These are phyloP conservation scores for Drosophila pseudotalamancana DNA, from an alignment of 2,888 invertebrate species.

Conservation along the genomic window DNA sequence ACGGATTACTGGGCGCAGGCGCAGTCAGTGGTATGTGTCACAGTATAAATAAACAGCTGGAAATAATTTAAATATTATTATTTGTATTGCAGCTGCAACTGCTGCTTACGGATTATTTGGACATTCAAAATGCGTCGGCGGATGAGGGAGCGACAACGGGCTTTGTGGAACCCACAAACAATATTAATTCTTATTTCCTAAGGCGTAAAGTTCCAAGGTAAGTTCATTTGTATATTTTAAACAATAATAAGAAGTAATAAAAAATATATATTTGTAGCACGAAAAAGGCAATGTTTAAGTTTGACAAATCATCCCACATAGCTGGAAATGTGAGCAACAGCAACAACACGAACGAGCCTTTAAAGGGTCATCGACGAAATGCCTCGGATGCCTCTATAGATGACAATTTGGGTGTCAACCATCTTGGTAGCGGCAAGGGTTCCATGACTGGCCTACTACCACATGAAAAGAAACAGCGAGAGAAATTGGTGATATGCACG, in stretches of 20 bases:
- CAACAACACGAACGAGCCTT: slow-evolving; percentile 42
- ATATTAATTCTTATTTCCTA: slow-evolving; percentile 85
- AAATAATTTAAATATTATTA: slow-evolving; percentile 17
- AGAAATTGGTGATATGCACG: slow-evolving; percentile 90
- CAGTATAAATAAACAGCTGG: not conserved
- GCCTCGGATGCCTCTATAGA: slow-evolving; percentile 83
- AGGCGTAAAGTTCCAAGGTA: slow-evolving; percentile 83
- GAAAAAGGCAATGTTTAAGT: slow-evolving; percentile 88
- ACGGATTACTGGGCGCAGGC: slow-evolving; percentile 95
- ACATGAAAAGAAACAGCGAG: slow-evolving; percentile 82
- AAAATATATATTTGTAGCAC: slow-evolving; percentile 78
- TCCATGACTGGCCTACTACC: slow-evolving; percentile 57
- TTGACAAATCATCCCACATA: slow-evolving; percentile 86
- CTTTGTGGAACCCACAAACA: slow-evolving; percentile 83
- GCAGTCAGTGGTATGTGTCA: slow-evolving; percentile 91
- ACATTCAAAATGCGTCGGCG: slow-evolving; percentile 90
- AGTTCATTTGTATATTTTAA: not conserved
- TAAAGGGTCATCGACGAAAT: slow-evolving; percentile 83
- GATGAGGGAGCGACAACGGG: slow-evolving; percentile 86
- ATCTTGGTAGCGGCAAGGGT: slow-evolving; percentile 68
- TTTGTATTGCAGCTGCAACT: slow-evolving; percentile 88
- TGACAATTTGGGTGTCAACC: slow-evolving; percentile 73
- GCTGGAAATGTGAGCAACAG: slow-evolving; percentile 30
- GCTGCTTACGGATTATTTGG: slow-evolving; percentile 93
- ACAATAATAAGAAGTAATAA: not conserved